Evolutionary conservation across 2,888 invertebrate species (phyloP), one percentile per base, ranked within the genome.

Genomic region (Aleiodes alternator): DNA sequence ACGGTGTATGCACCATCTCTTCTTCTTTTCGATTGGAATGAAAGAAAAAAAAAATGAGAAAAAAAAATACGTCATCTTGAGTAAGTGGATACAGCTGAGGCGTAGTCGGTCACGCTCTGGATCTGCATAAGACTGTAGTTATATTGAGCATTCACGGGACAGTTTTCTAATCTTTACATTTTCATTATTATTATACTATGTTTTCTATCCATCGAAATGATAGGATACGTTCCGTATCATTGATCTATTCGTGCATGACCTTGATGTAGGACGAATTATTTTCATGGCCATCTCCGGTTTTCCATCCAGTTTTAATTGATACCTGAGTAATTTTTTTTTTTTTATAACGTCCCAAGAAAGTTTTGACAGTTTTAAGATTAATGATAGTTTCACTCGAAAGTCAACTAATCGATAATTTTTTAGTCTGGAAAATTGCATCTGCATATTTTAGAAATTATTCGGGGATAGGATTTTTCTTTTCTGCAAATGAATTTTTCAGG

Each of bases 71-170:
- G 69, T 74, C 66, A 72, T 74, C 77, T 50, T 51, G 7, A 69
- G 55, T 29, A 38, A n/a, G 34, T 34, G 69, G 69, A 61, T 72
- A 70, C 31, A 55, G 38, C 53, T 43, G 43, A 69, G 57, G 50
- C 59, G 14, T 51, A 61, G 29, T 38, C 56, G 70, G 79, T 80
- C 78, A 80, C 79, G 80, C 80, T 80, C 80, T 79, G 72, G 73
- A 79, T 78, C 71, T 64, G 31, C 57, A 73, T 43, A 29, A 56
- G 14, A 51, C 34, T 68, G 23, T 68, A 31, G 14, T 68, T 69
- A 38, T 66, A 38, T 16, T 64, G n/a, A 55, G 48, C 23, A 61
- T 70, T 56, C 38, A 61, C 53, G 74, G 68, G 79, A 80, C 78
- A 77, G 51, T 76, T 78, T 23, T 79, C 75, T 76, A 79, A 79